A percentile compares a stretch with the other conserved stretches of the same genome.
phyloP scores from a whole-genome alignment of 23 tunicate species.

The Halocynthia roretzi region DNA sequence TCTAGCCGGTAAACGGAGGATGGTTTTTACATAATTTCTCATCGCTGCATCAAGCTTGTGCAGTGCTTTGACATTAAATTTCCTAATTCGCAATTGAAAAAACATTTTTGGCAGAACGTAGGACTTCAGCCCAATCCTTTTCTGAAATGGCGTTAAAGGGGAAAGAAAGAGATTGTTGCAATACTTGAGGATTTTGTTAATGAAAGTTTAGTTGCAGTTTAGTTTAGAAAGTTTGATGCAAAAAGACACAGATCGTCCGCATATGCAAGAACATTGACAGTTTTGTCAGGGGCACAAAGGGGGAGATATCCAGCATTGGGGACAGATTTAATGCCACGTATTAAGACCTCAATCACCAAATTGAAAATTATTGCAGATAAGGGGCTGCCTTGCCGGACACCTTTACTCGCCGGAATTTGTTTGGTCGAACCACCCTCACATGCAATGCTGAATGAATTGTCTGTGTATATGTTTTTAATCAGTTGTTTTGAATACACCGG shows the following conservation, averaged over 20 bases:
- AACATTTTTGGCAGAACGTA: too few species aligned
- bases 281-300: background rate
- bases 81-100: too few species aligned
- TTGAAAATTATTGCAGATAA: slow-evolving; percentile 16
- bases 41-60: too few species aligned
- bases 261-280: slow-evolving; percentile 4
- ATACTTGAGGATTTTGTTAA: too few species aligned
- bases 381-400: slow-evolving; percentile 22
- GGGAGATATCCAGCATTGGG: slow-evolving; percentile 1
- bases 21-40: too few species aligned
- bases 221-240: too few species aligned
- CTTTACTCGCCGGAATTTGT: background rate
- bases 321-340: background rate
- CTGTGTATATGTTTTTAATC: slow-evolving; percentile 6
- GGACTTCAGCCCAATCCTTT: too few species aligned
- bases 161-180: too few species aligned
- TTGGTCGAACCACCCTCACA: background rate
- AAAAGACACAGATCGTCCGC: slow-evolving; percentile 12
- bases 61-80: too few species aligned
- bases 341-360: background rate
- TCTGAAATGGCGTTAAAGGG: too few species aligned
- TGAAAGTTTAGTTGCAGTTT: too few species aligned
- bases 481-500: background rate
- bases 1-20: too few species aligned
- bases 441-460: background rate